phyloP scores from a whole-genome alignment of 2,888 invertebrate species.

The Microchrysa polita region DNA sequence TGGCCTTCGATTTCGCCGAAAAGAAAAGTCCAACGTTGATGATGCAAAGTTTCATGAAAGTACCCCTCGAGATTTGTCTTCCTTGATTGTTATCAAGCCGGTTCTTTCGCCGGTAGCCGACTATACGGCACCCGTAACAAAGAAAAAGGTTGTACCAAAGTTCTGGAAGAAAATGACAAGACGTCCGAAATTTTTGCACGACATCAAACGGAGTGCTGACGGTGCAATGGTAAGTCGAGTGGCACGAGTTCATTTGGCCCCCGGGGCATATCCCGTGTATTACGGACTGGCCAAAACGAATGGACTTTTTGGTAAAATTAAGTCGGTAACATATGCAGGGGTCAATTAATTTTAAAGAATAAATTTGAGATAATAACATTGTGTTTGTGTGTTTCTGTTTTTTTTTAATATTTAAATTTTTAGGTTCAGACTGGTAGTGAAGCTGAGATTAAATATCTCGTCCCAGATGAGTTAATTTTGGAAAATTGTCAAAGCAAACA shows the following conservation, averaged over 20 bases:
- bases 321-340: slow-evolving; percentile 4
- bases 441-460: too few relatives aligned
- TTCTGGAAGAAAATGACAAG: slow-evolving; percentile 5
- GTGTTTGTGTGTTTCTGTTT: too few relatives aligned
- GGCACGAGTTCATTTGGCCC: slow-evolving; percentile 42
- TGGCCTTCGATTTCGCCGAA: not conserved
- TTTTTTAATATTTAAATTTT: too few relatives aligned
- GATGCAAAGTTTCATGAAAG: too few relatives aligned
- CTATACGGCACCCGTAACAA: not conserved
- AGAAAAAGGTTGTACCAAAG: not conserved
- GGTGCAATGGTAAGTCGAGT: slow-evolving; percentile 4
- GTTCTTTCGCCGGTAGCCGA: not conserved
- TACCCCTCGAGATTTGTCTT: not conserved
- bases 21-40: not conserved
- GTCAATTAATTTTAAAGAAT: too few relatives aligned
- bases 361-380: too few relatives aligned
- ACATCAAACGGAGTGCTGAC: slow-evolving; percentile 7
- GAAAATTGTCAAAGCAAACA: too few relatives aligned
- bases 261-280: slow-evolving; percentile 45
- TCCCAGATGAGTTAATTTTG: too few relatives aligned
- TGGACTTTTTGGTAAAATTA: slow-evolving; percentile 34
- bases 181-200: slow-evolving; percentile 40
- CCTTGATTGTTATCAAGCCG: slow-evolving; percentile 37
- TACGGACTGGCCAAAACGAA: slow-evolving; percentile 43
- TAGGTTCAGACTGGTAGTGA: too few relatives aligned